These are phyloP conservation scores for Heliconius eleuchia DNA, from an alignment of 1,140 invertebrate species.

Conservation along the genomic window DNA sequence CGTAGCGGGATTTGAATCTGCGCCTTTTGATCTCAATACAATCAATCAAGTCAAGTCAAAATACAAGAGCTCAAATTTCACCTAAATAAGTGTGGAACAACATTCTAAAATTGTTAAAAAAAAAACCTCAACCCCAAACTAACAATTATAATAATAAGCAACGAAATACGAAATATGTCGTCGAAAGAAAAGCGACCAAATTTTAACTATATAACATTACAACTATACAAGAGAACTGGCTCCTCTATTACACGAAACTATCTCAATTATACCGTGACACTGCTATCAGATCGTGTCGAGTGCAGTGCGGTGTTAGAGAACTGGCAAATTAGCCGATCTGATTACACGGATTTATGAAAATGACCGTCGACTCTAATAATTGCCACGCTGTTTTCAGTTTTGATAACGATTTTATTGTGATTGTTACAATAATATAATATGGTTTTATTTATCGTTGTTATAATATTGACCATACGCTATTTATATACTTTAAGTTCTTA, in stretches of 20 bases:
- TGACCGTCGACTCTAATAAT: slow-evolving; percentile 10
- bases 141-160: neutral
- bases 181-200: neutral
- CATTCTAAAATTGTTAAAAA: no score
- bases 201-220: slow-evolving; percentile 3
- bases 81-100: no score
- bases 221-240: neutral
- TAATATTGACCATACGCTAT: neutral
- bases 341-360: slow-evolving; percentile 19
- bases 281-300: neutral
- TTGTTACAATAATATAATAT: neutral
- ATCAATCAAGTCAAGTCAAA: no score
- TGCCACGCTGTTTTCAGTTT: neutral
- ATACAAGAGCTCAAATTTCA: no score
- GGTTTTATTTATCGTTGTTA: neutral
- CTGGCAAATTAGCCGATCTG: slow-evolving; percentile 17
- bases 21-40: no score
- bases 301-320: neutral
- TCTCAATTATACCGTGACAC: neutral
- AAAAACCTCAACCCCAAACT: no score
- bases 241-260: neutral
- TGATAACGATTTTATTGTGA: slow-evolving; percentile 11
- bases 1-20: no score
- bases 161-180: neutral
- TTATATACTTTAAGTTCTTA: neutral